Conservation (phyloP, 2,888 invertebrate genomes). For the Tuta absoluta region DNA sequence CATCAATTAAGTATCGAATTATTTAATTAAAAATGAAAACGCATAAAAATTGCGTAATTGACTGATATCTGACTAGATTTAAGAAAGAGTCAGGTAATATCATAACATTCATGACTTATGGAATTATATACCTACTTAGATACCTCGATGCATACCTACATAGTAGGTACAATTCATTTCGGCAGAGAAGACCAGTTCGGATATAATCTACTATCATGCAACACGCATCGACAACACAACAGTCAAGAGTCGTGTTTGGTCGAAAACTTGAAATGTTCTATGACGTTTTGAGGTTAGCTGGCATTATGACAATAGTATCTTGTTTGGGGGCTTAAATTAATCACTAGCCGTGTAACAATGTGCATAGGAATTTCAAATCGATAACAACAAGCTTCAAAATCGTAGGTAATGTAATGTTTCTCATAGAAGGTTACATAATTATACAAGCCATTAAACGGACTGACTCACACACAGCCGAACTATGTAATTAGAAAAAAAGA, state of each 20-base stretch:
- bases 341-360: conserved; percentile 19
- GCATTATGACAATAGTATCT: conserved; percentile 40
- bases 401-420: conserved; percentile 7
- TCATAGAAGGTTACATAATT: conserved; percentile 19
- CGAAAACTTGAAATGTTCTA: conserved; percentile 45
- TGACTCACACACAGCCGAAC: conserved; percentile 17
- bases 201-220: conserved; percentile 43
- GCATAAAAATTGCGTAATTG: conserved; percentile 23
- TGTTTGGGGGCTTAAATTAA: conserved; percentile 28
- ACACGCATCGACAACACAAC: conserved; percentile 40
- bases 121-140: conserved; percentile 37
- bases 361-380: conserved; percentile 18
- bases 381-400: conserved; percentile 1
- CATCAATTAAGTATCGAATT: conserved; percentile 24
- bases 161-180: no score
- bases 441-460: conserved; percentile 4
- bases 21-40: not conserved
- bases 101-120: conserved; percentile 42
- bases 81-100: conserved; percentile 8
- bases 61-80: not conserved
- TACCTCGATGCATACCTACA: not conserved
- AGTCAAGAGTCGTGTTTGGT: conserved; percentile 47
- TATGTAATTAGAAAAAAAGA: conserved; percentile 26
- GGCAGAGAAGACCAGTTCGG: conserved; percentile 22
- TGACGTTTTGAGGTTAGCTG: conserved; percentile 54